Conservation (phyloP, 2,888 invertebrate species). For the Pristionchus japonicus region DNA sequence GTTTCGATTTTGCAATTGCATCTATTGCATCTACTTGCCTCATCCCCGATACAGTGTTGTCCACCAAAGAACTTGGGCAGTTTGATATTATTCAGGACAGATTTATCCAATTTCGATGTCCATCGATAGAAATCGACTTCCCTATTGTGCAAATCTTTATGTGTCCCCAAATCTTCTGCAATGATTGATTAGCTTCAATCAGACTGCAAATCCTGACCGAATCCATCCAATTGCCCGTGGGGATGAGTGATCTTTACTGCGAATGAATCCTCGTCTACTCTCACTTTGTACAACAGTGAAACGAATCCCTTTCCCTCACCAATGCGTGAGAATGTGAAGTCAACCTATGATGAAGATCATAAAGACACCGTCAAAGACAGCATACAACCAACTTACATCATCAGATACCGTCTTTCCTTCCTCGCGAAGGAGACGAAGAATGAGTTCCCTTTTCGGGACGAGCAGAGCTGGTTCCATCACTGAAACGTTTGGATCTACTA, state of each 20-base stretch:
- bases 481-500: not conserved
- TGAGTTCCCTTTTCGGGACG: not conserved
- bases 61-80: not conserved
- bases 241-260: constrained; percentile 8
- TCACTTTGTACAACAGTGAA: constrained; percentile 28
- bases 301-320: constrained; percentile 11
- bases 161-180: not conserved
- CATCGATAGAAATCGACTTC: not conserved
- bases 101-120: not conserved
- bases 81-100: not conserved
- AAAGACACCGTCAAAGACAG: not conserved
- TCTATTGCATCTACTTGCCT: not conserved
- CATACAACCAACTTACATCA: not conserved
- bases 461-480: not conserved
- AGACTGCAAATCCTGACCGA: not conserved
- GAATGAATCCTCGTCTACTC: not conserved
- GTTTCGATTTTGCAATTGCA: not conserved
- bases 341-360: not conserved
- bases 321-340: not conserved
- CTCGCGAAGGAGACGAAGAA: not conserved
- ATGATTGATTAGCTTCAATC: not conserved
- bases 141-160: not conserved
- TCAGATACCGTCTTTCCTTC: not conserved
- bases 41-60: not conserved
- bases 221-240: not conserved